Base-by-base conservation (phyloP, 2,113 vertebrate species). In the Phrynocephalus versicolor region DNA sequence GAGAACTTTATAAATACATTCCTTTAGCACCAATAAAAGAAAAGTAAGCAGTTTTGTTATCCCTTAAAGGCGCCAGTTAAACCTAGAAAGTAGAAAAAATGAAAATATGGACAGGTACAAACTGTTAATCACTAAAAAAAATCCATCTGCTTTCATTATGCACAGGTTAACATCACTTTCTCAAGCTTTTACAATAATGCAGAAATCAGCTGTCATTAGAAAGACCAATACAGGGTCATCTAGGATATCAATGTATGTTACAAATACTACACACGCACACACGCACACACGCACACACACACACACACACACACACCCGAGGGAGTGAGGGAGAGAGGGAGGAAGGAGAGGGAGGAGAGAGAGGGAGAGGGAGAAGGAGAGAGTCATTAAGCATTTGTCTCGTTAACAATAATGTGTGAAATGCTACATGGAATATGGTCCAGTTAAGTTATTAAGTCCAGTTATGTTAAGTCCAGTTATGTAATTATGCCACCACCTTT, bases 21-120 rank as follows among this genome's bases (percentile, higher is more conserved):
- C 35, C 75, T 91, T 91, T 85, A 67, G 79, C 55, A 60, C 27
- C 82, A 67, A 51, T 51, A 51, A 51, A 51, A 51, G 5, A 16
- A 74, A 73, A 45, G 25, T 83, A 65, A 12, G 75, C 9, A 89
- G 84, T 89, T 39, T 27, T 74, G 77, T 77, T 84, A 77, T 9
- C 41, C 30, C 74, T 33, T 78, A 57, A 2, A 21, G 1, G 1
- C 14, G 16, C 82, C 30, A 77, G 4, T 67, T 65, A n/a, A 64
- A 79, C 65, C 39, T 33, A 81, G 41, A 85, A 0, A 1, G 86
- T 89, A 82, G 19, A 3, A 83, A 51, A 80, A 16, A 0, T 37
- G 35, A 0, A 7, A 1, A 6, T 19, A 33, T 74, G 3, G 45
- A 86, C 73, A 77, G 83, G 72, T 55, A 83, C 78, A 39, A 89